Evolutionary conservation across 1,140 invertebrate species (phyloP).

Genomic region (Lerema accius): DNA sequence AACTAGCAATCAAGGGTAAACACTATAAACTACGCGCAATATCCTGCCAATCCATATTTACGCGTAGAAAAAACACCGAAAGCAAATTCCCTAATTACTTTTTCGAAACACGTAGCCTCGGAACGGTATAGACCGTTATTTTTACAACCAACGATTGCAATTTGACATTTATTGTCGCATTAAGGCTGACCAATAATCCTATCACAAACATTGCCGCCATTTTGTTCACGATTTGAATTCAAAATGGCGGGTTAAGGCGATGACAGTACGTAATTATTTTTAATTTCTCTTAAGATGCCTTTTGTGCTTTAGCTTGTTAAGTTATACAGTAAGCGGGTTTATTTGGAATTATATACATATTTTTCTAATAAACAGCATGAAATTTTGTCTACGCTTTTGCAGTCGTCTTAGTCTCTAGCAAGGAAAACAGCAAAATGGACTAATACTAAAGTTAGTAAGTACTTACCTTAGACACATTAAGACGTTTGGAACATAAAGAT

Average conservation of each 20-base stretch:
- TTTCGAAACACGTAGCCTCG: slow-evolving; percentile 57
- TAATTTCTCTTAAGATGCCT: slow-evolving; percentile 37
- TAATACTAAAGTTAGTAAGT: no score
- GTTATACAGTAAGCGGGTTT: no score
- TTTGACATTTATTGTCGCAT: slow-evolving; percentile 75
- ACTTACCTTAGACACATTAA: no score
- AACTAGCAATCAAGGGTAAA: slow-evolving; percentile 22
- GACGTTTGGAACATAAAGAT: no score
- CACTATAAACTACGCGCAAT: slow-evolving; percentile 32
- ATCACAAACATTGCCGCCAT: slow-evolving; percentile 61
- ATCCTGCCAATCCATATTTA: slow-evolving; percentile 39
- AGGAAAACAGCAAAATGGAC: no score
- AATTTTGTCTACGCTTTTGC: no score
- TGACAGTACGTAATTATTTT: slow-evolving; percentile 37
- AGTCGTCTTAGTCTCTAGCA: no score
- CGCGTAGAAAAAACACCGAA: slow-evolving; percentile 41
- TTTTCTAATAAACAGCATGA: no score
- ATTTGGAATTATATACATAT: no score
- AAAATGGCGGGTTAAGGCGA: slow-evolving; percentile 52
- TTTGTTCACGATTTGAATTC: slow-evolving; percentile 62
- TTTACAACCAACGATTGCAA: slow-evolving; percentile 70
- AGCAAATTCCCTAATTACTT: slow-evolving; percentile 67
- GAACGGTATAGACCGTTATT: slow-evolving; percentile 64
- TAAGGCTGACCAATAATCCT: slow-evolving; percentile 60
- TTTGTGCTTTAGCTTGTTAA: slow-evolving; percentile 15